Base-by-base conservation (phyloP, 2,888 invertebrate species). In the Drosophila maculinotata region DNA sequence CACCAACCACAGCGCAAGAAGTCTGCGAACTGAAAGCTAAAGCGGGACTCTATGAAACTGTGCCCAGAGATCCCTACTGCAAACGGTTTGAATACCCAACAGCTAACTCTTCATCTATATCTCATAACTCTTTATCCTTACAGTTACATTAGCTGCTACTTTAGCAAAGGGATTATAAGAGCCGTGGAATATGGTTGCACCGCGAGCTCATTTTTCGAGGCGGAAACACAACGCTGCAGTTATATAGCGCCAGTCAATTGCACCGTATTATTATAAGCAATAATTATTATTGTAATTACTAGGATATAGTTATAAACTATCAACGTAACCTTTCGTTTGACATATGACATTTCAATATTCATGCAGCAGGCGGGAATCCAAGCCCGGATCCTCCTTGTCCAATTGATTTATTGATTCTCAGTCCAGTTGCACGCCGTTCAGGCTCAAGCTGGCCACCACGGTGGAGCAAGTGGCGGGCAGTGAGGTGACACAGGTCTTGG, bases 101-200 rank as follows among this genome's bases (percentile, higher is more conserved):
- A 2, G 20, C 12, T 10, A 6, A 9, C 7, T 6, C 15, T 28
- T 23, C 6, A 2, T 25, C 12, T 10, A 1, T 23, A 42, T 39
- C 6, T 17, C 0, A 42, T 7, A 1, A 3, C 52, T 52, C 2
- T 26, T 59, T 48, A 44, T 57, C 7, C 44, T 80, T 86, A 26
- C 62, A 90, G 90, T 28, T 90, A 90, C 45, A 70, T 90, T 3
- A 77, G 78, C 48, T 90, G 90, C 60, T 76, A 70, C 33, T 73
- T 69, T 41, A 53, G 36, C 0, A 12, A 14, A 1, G 56, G 74
- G 2, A 69, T 20, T 7, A 28, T 89, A 1, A 58, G 7, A 8
- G 90, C 88, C 1, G 51, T 14, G 3, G 81, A 89, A 48, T 69
- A 77, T 2, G 72, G 47, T 0, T 90, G 90, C 39, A 12, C 79